Conservation (phyloP, 2,888 invertebrate genomes). For the Rutpela maculata region DNA sequence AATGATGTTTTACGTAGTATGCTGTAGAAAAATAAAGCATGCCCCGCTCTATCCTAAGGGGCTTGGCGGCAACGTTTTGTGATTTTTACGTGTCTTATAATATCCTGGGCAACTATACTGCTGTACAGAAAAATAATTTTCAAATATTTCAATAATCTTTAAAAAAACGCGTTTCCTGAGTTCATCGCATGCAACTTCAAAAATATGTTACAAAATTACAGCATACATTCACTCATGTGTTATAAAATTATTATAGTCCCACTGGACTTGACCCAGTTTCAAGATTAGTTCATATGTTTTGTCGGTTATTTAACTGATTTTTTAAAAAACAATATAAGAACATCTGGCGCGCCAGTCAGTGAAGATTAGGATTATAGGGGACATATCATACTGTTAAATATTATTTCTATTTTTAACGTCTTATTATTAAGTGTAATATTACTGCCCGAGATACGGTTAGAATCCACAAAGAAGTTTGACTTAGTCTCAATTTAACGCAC, state of each 20-base stretch:
- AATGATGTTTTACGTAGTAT: too few relatives aligned
- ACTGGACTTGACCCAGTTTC: constrained; percentile 6
- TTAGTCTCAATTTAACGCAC: too few relatives aligned
- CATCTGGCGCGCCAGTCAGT: neutral
- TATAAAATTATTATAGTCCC: constrained; percentile 3
- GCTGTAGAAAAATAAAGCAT: too few relatives aligned
- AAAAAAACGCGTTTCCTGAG: too few relatives aligned
- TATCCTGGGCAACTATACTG: too few relatives aligned
- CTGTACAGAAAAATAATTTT: too few relatives aligned
- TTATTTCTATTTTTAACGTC: neutral
- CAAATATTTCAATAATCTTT: too few relatives aligned
- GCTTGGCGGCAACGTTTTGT: too few relatives aligned
- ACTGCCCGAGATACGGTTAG: neutral
- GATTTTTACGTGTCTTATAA: too few relatives aligned
- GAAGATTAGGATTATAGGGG: neutral
- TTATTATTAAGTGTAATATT: constrained; percentile 2
- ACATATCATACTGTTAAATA: neutral
- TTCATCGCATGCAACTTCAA: too few relatives aligned
- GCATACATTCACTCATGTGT: neutral
- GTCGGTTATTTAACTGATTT: constrained; percentile 9
- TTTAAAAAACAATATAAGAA: neutral
- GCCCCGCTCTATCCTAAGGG: too few relatives aligned
- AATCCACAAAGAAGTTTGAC: neutral
- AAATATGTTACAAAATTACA: too few relatives aligned
- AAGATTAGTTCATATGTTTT: neutral